These are phyloP conservation scores for Pteronura brasiliensis DNA, from an alignment of 2,113 vertebrate species.

Conservation along the genomic window DNA sequence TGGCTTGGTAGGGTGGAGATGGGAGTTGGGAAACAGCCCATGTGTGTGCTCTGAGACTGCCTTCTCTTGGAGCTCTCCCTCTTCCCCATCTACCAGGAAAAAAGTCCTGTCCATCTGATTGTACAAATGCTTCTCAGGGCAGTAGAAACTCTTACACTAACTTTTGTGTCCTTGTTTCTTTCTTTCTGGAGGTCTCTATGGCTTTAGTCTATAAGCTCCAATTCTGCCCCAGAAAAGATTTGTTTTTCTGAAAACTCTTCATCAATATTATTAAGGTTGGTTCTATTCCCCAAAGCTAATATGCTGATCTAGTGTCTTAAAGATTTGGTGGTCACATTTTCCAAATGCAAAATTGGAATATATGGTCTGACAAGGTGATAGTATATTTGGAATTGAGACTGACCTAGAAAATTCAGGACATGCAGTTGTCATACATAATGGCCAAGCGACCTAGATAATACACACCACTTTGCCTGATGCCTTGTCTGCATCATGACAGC, in stretches of 20 bases:
- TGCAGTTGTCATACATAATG: constrained; percentile 53
- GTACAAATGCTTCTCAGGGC: neutral
- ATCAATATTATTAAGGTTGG: neutral
- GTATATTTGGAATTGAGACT: constrained; percentile 48
- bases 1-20: neutral
- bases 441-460: constrained; percentile 44
- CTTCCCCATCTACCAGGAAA: neutral
- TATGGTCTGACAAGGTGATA: constrained; percentile 60
- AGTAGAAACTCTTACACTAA: neutral
- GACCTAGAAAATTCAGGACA: constrained; percentile 65
- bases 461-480: neutral
- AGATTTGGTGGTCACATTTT: constrained; percentile 40
- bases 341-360: neutral
- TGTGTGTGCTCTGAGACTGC: rapidly evolving
- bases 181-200: neutral
- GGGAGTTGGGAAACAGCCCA: too few species aligned
- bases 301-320: constrained; percentile 2
- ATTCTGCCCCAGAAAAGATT: neutral
- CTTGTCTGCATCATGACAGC: constrained; percentile 52
- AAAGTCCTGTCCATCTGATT: neutral
- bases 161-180: neutral
- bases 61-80: neutral
- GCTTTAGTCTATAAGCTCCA: neutral
- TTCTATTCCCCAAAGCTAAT: neutral
- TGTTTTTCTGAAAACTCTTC: neutral